Base-by-base conservation (phyloP, 2,797 vertebrate species). In the Microtus obscurus region DNA sequence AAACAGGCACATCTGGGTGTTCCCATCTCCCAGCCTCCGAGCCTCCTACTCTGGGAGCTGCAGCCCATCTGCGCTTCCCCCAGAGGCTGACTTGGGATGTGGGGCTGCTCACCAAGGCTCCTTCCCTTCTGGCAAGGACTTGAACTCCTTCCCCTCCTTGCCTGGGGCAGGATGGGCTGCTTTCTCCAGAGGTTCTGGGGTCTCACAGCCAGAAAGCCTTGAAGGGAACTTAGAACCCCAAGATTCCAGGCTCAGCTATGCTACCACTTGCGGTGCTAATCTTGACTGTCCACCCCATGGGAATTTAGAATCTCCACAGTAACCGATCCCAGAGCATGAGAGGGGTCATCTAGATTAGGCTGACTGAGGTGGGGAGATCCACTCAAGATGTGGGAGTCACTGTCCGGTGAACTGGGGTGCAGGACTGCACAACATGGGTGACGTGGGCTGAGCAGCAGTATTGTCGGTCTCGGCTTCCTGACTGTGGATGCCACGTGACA, bases 1-100 rank as follows among this genome's bases (percentile, higher is more conserved):
- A 86, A 73, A 91, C 56, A 73, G 8, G 56, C 92, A 82, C 31
- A 78, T 74, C 87, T 95, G 94, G 87, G 48, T 25, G 6, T 80
- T 56, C 43, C 45, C 2, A 61, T 80, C 51, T 79, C 73, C 31
- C 65, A 9, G 71, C 59, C 29, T 82, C 77, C 56, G 40, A 37
- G 73, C 87, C 87, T n/a, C 23, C 13, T 53, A 37, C 34, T 51
- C 51, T 34, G 82, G 83, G n/a, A 71, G 43, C 77, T 11, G 10
- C 61, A 80, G 77, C 37, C 71, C 31, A 71, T 61, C 67, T 8
- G 0, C 13, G 1, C 25, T n/a, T 9, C 40, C 2, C 51, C 45
- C 29, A 17, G 63, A 59, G 71, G 2, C 6, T 8, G 5, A n/a
- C 6, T 27, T 31, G n/a, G 45, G 40, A 21, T 82, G 76, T 11